Conservation (phyloP, 2,797 vertebrate genomes). For the Apogon hyalosoma region DNA sequence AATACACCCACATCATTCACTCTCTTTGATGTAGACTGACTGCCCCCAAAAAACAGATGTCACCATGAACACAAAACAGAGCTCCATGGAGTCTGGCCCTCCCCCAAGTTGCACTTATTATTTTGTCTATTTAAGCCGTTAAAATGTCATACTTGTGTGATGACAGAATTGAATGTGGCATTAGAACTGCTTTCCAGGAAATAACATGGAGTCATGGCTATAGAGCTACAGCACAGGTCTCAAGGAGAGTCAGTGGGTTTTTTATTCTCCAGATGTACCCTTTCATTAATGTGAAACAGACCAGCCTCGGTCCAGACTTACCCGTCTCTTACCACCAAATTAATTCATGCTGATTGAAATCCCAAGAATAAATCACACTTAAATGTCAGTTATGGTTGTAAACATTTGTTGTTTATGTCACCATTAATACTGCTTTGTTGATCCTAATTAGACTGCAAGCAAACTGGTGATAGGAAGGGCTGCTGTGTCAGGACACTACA, state of each 20-base stretch:
- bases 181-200: slow-evolving; percentile 73
- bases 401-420: not conserved
- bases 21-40: slow-evolving; percentile 69
- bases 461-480: slow-evolving; percentile 81
- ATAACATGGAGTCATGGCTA: slow-evolving; percentile 40
- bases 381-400: slow-evolving; percentile 12
- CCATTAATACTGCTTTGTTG: slow-evolving; percentile 24
- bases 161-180: slow-evolving; percentile 66
- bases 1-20: slow-evolving; percentile 70
- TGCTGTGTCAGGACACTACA: slow-evolving; percentile 84
- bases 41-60: slow-evolving; percentile 72
- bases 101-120: slow-evolving; percentile 62
- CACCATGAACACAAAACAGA: slow-evolving; percentile 72
- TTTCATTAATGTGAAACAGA: slow-evolving; percentile 70
- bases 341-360: slow-evolving; percentile 24
- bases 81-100: slow-evolving; percentile 52
- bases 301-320: slow-evolving; percentile 40
- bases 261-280: slow-evolving; percentile 76
- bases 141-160: slow-evolving; percentile 55
- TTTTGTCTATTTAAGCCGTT: slow-evolving; percentile 71
- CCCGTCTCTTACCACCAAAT: slow-evolving; percentile 38
- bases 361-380: not conserved
- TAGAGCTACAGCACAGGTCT: slow-evolving; percentile 43
- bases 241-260: slow-evolving; percentile 51
- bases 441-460: slow-evolving; percentile 83